Evolutionary conservation across 35 echinoderm and acorn worm genomes (phyloP).

Genomic region (Ophioderma brevispina): DNA sequence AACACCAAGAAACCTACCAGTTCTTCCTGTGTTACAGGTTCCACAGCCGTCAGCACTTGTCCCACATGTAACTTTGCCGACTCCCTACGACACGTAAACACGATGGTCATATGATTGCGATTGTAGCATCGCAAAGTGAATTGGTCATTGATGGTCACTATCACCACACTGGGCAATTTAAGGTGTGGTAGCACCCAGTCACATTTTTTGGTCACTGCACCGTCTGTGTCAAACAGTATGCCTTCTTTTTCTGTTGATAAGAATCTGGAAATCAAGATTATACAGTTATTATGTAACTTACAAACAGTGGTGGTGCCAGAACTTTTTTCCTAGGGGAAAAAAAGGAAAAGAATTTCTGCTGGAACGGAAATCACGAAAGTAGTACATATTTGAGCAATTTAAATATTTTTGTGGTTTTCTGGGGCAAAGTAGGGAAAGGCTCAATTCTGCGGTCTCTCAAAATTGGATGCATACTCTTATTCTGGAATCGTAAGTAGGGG

Average conservation of each 20-base stretch:
- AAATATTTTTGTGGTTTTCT: too few relatives aligned
- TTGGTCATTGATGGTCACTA: conserved; percentile 62
- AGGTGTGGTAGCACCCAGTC: conserved; percentile 85
- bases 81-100: conserved; percentile 77
- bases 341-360: too few relatives aligned
- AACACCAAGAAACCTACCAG: conserved; percentile 59
- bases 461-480: too few relatives aligned
- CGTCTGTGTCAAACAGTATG: conserved; percentile 69
- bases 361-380: too few relatives aligned
- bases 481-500: too few relatives aligned
- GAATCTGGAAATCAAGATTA: conserved; percentile 42
- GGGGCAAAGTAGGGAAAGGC: too few relatives aligned
- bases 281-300: neutral
- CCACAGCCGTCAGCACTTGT: conserved; percentile 60
- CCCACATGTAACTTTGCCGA: conserved; percentile 79
- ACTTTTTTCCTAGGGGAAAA: too few relatives aligned
- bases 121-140: conserved; percentile 74
- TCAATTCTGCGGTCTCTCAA: too few relatives aligned
- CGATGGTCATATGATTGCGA: conserved; percentile 69
- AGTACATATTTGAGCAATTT: too few relatives aligned
- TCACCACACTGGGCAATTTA: conserved; percentile 63
- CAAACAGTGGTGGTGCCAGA: neutral
- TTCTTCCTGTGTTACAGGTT: conserved; percentile 85
- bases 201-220: conserved; percentile 50
- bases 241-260: conserved; percentile 84